A percentile compares a stretch with the other conserved stretches of the same genome.
Conservation (phyloP, 2,888 invertebrate species). For the Callyntrura guangdongensis region DNA sequence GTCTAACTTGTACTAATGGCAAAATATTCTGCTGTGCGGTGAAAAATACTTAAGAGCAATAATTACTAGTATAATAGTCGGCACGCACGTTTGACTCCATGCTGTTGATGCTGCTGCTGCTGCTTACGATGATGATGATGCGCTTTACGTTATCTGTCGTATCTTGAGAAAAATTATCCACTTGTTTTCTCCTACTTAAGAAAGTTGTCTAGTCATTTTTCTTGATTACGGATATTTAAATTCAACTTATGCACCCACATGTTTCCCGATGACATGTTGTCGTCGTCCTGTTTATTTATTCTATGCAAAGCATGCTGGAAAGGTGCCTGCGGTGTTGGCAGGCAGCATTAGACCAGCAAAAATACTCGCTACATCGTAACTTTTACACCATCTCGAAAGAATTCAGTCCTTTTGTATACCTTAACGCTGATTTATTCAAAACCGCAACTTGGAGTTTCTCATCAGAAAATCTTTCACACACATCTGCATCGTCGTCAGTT, state of each 20-base stretch:
- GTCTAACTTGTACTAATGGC: no score
- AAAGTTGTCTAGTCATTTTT: conserved; percentile 52
- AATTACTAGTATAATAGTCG: conserved; percentile 42
- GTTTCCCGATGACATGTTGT: conserved; percentile 33
- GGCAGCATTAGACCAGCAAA: not conserved
- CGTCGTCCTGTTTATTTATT: conserved; percentile 53
- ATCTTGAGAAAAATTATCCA: conserved; percentile 5
- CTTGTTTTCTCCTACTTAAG: not conserved
- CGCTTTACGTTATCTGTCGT: not conserved
- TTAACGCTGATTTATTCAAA: conserved; percentile 49
- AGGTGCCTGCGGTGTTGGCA: conserved; percentile 6
- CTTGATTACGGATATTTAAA: conserved; percentile 60
- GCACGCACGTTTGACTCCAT: conserved; percentile 24
- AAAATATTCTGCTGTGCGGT: no score
- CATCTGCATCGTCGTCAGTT: conserved; percentile 50
- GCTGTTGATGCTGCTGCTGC: not conserved
- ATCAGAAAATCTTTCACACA: conserved; percentile 33
- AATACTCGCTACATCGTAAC: not conserved
- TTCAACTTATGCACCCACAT: conserved; percentile 63
- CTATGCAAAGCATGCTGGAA: conserved; percentile 43
- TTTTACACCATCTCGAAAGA: not conserved
- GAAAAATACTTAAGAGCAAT: conserved; percentile 8
- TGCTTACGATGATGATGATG: not conserved
- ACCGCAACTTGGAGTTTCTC: conserved; percentile 44
- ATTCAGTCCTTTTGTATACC: conserved; percentile 16